Evolutionary conservation across 2,113 vertebrate genomes (phyloP), one percentile per base, ranked within the genome.

Genomic region (Rallus limicola): DNA sequence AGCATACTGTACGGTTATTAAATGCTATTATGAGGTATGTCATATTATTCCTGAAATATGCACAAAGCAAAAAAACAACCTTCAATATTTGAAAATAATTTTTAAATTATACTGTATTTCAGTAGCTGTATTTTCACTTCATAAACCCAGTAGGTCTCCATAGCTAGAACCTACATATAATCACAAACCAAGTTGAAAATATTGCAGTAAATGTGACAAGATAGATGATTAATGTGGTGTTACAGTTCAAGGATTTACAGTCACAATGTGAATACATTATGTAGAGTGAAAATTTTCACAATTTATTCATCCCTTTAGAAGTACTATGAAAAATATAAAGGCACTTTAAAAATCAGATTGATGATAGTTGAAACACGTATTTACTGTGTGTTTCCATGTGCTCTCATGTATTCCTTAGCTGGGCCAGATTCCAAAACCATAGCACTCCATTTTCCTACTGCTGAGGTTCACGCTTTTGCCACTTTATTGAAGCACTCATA

Each of bases 251-350:
- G 63, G 53, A 93, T 77, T 89, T 90, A 84, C 26, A 91, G 44
- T 68, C 63, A 71, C 3, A 3, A 36, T 59, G 38, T 89, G 77
- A 89, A 80, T 65, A 56, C 65, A 91, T 94, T 93, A 93, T 74
- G 29, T 16, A 48, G 29, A 67, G 34, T 64, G 59, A 78, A 9
- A 81, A 79, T 50, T 87, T 91, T 81, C n/a, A 91, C 64, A 40
- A 94, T 91, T 88, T 88, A 89, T 88, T 93, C 62, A 83, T 60
- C 46, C 44, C 50, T 94, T 94, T 76, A 87, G 34, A 44, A 89
- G 70, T 65, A n/a, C 25, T 44, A n/a, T 67, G 28, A 95, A 93
- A 97, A 87, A 80, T 52, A 81, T 1, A 78, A 64, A 76, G 33
- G 5, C 38, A 50, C 25, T 91, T 93, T 28, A 80, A 88, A 86